Evolutionary conservation across 2,113 vertebrate species (phyloP).

Genomic region (Gymnobelideus leadbeateri): DNA sequence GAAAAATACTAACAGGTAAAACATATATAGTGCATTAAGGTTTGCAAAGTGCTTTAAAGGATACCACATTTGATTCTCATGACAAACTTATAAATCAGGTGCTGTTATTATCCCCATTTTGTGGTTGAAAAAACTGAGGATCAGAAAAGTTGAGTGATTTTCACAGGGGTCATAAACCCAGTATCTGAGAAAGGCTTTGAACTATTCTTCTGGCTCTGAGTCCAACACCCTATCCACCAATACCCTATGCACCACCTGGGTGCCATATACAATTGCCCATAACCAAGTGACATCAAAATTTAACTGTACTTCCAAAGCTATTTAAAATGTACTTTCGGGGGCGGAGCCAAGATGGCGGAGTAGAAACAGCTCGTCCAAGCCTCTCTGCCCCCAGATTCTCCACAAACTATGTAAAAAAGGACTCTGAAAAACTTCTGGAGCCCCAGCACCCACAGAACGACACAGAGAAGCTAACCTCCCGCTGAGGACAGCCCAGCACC

Average conservation of each 20-base stretch:
- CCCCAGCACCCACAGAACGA: too few relatives aligned
- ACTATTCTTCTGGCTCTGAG: background rate
- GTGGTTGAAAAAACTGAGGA: background rate
- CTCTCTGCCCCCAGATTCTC: too few relatives aligned
- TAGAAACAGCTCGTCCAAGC: too few relatives aligned
- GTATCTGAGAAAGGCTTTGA: background rate
- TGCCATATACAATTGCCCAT: background rate
- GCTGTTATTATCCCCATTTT: background rate
- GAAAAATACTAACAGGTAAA: background rate
- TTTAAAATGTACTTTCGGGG: constrained; percentile 52
- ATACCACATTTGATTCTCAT: background rate
- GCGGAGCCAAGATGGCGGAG: too few relatives aligned
- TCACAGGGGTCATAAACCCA: background rate
- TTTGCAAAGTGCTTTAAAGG: background rate
- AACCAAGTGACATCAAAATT: constrained; percentile 35
- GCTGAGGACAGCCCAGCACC: too few relatives aligned
- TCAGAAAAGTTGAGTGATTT: background rate
- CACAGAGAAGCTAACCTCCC: too few relatives aligned
- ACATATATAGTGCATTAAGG: background rate
- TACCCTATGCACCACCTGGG: background rate
- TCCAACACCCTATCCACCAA: background rate
- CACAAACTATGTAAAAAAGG: too few relatives aligned
- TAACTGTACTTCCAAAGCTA: constrained; percentile 46
- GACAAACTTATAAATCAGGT: background rate
- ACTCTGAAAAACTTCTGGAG: too few relatives aligned